phyloP scores from a whole-genome alignment of 2,797 vertebrate species.

The Aldrovandia affinis region DNA sequence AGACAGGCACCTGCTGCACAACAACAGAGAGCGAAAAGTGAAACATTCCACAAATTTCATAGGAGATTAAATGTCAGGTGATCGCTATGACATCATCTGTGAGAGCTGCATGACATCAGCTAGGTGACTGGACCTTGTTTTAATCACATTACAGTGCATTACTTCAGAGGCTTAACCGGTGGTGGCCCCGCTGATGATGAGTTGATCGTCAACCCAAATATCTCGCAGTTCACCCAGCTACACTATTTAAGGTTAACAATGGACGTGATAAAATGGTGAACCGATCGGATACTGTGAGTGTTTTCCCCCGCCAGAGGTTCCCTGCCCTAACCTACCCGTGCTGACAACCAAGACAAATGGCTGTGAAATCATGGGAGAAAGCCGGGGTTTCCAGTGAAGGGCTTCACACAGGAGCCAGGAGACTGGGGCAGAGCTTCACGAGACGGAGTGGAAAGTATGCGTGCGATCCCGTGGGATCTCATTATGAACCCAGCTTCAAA shows the following conservation, averaged over 20 bases:
- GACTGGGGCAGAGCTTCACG: slow-evolving; percentile 35
- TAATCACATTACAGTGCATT: slow-evolving; percentile 8
- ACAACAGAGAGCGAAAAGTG: background rate
- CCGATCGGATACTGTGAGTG: slow-evolving; percentile 4
- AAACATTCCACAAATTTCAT: background rate
- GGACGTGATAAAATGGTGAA: slow-evolving; percentile 13
- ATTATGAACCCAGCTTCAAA: slow-evolving; percentile 56
- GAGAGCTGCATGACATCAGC: slow-evolving; percentile 14
- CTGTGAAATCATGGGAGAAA: background rate
- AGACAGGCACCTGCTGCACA: background rate
- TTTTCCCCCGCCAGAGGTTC: background rate
- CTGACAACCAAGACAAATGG: background rate
- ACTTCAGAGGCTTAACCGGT: background rate
- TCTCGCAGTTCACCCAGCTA: background rate
- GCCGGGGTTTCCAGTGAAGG: slow-evolving; percentile 32
- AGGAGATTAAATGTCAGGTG: slow-evolving; percentile 16
- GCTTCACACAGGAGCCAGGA: slow-evolving; percentile 36
- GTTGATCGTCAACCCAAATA: slow-evolving; percentile 7
- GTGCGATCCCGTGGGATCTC: slow-evolving; percentile 52
- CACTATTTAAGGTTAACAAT: slow-evolving; percentile 13
- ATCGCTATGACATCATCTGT: background rate
- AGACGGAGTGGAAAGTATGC: slow-evolving; percentile 50
- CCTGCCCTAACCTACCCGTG: background rate
- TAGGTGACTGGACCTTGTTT: background rate
- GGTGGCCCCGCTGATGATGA: background rate